These are phyloP conservation scores for Nyctereutes procyonoides DNA, from an alignment of 2,113 vertebrate genomes.

Conservation along the genomic window DNA sequence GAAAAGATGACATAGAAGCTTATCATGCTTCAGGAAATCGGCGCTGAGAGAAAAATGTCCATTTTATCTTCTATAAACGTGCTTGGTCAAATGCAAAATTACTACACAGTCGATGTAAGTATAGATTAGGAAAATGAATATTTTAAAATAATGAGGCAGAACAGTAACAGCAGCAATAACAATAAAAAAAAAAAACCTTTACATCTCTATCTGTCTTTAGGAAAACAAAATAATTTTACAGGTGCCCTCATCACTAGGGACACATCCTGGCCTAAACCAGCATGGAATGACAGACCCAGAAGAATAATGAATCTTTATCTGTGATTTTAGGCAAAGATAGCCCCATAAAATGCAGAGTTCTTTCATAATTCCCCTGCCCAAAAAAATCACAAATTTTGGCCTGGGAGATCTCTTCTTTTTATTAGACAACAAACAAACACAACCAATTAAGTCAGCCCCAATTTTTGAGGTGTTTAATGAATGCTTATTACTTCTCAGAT, in stretches of 20 bases:
- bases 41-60: not conserved
- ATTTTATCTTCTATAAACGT: not conserved
- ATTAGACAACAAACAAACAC: not conserved
- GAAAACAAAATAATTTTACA: not conserved
- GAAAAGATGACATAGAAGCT: not conserved
- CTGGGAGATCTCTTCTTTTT: not conserved
- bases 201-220: not conserved
- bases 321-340: not conserved
- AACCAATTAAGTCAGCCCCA: not conserved
- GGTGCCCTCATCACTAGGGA: not conserved
- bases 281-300: not conserved
- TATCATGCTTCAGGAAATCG: slow-evolving; percentile 6
- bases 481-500: not conserved
- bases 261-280: not conserved
- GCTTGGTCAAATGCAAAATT: slow-evolving; percentile 10
- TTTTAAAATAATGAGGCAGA: not conserved
- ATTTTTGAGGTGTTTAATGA: not conserved
- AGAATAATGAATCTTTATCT: not conserved
- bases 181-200: not conserved
- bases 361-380: not conserved
- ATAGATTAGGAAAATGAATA: not conserved
- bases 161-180: not conserved
- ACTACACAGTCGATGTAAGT: not conserved
- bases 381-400: not conserved
- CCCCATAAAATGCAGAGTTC: not conserved